Evolutionary conservation across 2,888 invertebrate genomes (phyloP), one percentile per base, ranked within the genome.

Genomic region (Sphinx pinastri): DNA sequence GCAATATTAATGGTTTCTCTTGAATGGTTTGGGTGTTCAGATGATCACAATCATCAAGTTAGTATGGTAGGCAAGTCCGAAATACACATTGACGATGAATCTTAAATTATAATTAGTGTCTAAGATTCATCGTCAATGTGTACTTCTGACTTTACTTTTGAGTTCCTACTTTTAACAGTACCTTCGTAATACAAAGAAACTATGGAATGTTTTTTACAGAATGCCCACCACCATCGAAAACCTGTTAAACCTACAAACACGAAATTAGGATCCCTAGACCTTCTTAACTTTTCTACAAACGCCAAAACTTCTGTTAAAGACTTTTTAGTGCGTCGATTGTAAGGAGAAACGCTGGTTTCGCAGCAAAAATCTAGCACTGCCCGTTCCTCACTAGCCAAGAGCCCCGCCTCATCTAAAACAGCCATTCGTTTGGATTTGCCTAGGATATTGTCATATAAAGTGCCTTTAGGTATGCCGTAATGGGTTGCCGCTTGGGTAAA

Each of bases 141-240:
- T 19, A 79, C 76, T 70, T 88, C 85, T 25, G 80, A 73, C 71
- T 87, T 87, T 4, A 85, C 76, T 76, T 85, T 88, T 6, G 79
- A 52, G 57, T 71, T 80, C 69, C 83, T 86, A 12, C 72, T 70
- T 71, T 85, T 88, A 51, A 71, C 71, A 0, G 80, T 69, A 0
- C 82, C 84, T 71, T 90, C 88, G 54, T 88, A 91, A 75, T 87
- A 88, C 1, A 91, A 71, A 0, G 96, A 96, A 1, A 96, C 96
- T 74, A 97, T 96, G 70, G 96, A 96, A 89, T 97, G 96, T 82
- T 97, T 97, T 88, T 97, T 97, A 89, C 97, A 97, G 81, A 97
- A 97, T 0, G 97, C 97, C 97, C 97, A 97, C 97, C 97, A 97
- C 97, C 97, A 97, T 14, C 96, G 90, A 80, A 96, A 97, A 0